A percentile compares a stretch with the other conserved stretches of the same genome.
These are phyloP conservation scores for Muraenolepis orangiensis DNA, from an alignment of 2,797 vertebrate genomes.

Conservation along the genomic window DNA sequence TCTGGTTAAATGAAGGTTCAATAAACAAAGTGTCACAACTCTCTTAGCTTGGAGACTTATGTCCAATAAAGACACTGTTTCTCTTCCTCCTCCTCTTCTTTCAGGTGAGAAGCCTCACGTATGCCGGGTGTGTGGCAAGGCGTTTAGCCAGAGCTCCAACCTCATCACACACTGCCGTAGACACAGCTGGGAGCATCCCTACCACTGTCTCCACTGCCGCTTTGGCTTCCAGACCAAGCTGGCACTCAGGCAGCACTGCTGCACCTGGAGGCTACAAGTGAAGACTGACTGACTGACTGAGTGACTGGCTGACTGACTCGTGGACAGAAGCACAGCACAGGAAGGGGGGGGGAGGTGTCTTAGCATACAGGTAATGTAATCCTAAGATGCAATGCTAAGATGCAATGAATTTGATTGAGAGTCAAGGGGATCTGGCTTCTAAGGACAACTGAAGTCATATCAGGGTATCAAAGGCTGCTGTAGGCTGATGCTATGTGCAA, in stretches of 20 bases:
- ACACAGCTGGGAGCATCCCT: conserved; percentile 64
- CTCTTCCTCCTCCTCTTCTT: not conserved
- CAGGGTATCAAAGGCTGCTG: not conserved
- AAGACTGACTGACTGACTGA: not conserved
- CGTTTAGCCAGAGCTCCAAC: conserved; percentile 84
- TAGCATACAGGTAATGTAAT: too few species aligned
- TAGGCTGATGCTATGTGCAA: not conserved
- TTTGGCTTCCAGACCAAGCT: conserved; percentile 40
- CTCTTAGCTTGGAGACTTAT: not conserved
- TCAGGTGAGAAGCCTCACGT: conserved; percentile 80
- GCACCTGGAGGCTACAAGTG: not conserved
- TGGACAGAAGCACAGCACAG: not conserved
- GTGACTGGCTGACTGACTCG: too few species aligned
- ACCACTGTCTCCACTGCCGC: conserved; percentile 61
- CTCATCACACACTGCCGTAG: conserved; percentile 83
- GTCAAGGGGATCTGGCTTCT: not conserved
- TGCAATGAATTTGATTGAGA: not conserved
- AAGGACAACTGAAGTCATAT: not conserved
- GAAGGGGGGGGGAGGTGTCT: too few species aligned
- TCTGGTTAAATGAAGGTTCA: not conserved
- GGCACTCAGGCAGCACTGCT: not conserved
- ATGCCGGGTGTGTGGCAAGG: conserved; percentile 77
- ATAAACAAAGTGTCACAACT: not conserved
- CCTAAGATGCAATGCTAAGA: too few species aligned
- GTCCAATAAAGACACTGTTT: not conserved